These are phyloP conservation scores for Alaudala cheleensis DNA, from an alignment of 2,113 vertebrate genomes.

Conservation along the genomic window DNA sequence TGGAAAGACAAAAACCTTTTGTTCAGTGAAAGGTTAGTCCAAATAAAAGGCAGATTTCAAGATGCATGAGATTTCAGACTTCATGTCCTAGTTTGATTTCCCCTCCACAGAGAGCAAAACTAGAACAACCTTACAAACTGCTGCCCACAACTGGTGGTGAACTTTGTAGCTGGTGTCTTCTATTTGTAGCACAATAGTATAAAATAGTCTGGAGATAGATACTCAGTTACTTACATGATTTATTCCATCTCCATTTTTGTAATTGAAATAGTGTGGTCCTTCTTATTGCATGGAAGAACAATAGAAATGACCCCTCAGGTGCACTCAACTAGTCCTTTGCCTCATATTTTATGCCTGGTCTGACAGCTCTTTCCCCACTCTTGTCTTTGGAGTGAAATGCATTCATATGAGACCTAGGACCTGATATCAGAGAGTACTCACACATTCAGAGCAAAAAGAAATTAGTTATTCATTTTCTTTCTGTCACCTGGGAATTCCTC, in stretches of 20 bases:
- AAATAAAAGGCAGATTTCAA: background rate
- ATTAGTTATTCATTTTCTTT: slow-evolving; percentile 12
- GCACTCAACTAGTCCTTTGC: background rate
- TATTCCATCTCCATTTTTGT: background rate
- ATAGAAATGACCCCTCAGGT: background rate
- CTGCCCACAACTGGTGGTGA: background rate
- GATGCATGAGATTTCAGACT: background rate
- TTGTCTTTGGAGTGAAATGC: background rate
- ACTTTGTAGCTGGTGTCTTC: background rate
- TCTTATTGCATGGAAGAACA: background rate
- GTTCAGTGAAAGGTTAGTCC: background rate
- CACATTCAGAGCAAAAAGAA: background rate
- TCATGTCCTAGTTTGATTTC: background rate
- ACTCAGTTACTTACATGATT: background rate
- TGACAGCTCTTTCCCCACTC: background rate
- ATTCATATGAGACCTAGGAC: background rate
- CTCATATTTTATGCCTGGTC: background rate
- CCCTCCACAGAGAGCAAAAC: background rate
- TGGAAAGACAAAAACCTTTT: background rate
- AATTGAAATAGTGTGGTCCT: background rate
- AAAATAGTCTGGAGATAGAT: background rate
- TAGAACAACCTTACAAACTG: background rate
- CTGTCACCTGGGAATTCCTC: slow-evolving; percentile 2
- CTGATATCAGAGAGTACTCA: background rate
- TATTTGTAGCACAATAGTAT: background rate